Base-by-base conservation (phyloP, 2,888 invertebrate species). In the Drosophila neotestacea region DNA sequence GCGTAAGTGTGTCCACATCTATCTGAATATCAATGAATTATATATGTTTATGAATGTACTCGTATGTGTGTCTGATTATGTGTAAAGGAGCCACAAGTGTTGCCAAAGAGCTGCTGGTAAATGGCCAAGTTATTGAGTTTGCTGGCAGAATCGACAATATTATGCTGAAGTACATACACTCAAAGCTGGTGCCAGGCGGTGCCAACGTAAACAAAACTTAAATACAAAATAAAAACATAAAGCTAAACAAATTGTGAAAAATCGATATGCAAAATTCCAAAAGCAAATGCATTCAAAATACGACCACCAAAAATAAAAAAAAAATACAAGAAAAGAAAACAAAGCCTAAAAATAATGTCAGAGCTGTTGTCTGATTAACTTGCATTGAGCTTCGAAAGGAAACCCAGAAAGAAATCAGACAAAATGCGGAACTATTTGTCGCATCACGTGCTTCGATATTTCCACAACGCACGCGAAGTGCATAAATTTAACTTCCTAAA, bases 1-100 rank as follows among this genome's bases (percentile, higher is more conserved):
- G 96, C 93, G 98, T 98, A 93, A 95, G 96, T 94, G 81, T 68
- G 22, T 63, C 46, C 67, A 55, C 4, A 38, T 38, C 13, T n/a
- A 28, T 41, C 28, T 41, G 32, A 9, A 28, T 27, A 28, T 52
- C 10, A 7, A 11, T 1, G 13, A 28, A 6, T 13, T 38, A n/a
- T 38, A 6, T 13, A 7, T 56, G 36, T 13, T 36, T 50, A 7
- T 47, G 42, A 27, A 16, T 34, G 47, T 39, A 13, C n/a, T n/a
- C n/a, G n/a, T 70, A 39, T 59, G 36, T 32, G 39, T 50, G 9
- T 47, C 41, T 27, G 13, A 32, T 44, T 39, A 13, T 70, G 42
- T 59, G 58, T 44, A 41, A 2, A 34, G 42, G 72, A 81, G 85
- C 84, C 67, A 84, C 84, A 84, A 84, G 84, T 84, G 84, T 85